Percentiles rank a stretch among this genome's conserved stretches.
Conservation (phyloP, 2,888 invertebrate genomes). For the Aproaerema taeniolella region DNA sequence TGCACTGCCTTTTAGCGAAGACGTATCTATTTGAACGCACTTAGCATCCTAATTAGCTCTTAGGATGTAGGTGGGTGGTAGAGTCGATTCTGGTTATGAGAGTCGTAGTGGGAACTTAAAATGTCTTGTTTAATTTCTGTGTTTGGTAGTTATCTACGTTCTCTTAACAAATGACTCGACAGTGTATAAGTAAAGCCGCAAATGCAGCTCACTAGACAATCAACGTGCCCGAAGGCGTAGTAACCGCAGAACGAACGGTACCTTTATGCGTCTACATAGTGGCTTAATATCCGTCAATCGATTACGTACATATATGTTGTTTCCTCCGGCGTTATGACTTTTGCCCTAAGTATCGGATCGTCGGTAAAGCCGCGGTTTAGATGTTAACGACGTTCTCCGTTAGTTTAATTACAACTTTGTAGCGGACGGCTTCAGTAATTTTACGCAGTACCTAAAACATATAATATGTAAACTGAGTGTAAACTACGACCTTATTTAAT, state of each 20-base stretch:
- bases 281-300: conserved; percentile 36
- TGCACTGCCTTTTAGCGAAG: conserved; percentile 26
- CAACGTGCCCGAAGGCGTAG: conserved; percentile 12
- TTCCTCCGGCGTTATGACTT: conserved; percentile 37
- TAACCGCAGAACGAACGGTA: conserved; percentile 28
- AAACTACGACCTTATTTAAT: conserved; percentile 57
- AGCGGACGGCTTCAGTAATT: conserved; percentile 58
- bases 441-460: conserved; percentile 63
- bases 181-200: not conserved
- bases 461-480: conserved; percentile 64
- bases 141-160: too few relatives aligned
- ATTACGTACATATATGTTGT: conserved; percentile 34
- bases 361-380: conserved; percentile 40
- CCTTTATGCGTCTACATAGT: conserved; percentile 28
- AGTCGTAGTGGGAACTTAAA: too few relatives aligned
- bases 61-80: too few relatives aligned
- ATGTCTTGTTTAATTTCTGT: too few relatives aligned
- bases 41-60: conserved; percentile 9
- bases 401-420: conserved; percentile 69
- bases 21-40: conserved; percentile 12
- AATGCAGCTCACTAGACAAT: conserved; percentile 14
- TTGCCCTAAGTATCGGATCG: conserved; percentile 40
- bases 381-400: conserved; percentile 62
- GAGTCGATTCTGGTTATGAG: too few relatives aligned
- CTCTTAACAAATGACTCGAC: too few relatives aligned